Base-by-base conservation (phyloP, 2,797 vertebrate species). In the Trematomus bernacchii region DNA sequence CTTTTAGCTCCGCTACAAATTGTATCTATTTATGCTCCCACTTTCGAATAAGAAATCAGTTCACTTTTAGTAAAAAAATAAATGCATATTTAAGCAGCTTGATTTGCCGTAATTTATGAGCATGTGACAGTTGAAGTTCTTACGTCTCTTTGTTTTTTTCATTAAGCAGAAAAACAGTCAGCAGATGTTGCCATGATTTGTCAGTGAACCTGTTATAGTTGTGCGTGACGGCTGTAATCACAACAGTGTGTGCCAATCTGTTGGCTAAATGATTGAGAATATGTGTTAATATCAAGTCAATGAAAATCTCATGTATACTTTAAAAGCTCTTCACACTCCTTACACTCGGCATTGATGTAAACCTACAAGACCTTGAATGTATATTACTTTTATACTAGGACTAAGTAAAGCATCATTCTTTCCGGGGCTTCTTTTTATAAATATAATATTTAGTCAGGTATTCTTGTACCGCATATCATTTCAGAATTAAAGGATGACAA, bases 1-100 rank as follows among this genome's bases (percentile, higher is more conserved):
- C 89, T 91, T 93, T 93, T 92, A 90, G 84, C 86, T 89, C 81
- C 5, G 85, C 83, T 87, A 87, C 87, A 85, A 82, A 91, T 91
- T 91, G 82, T 79, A 91, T 91, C 90, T 92, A 89, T 92, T 92
- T 92, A 90, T 91, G 84, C 87, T 82, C 44, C 79, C 19, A 51
- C 79, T 83, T 88, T 89, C 33, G 83, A 88, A 90, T 92, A 91
- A 88, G 85, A 91, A 91, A 90, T 91, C 84, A 85, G 79, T 85
- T 92, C 73, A 87, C 76, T 91, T 87, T 86, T 77, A 67, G 69
- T 79, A 80, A 76, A 82, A 9, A 33, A 37, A 37, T 5, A 75
- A 84, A 87, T 88, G 81, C 77, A 82, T 87, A 91, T 87, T 83
- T 87, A 71, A 81, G 71, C 50, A 53, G 64, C 59, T 63, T 86